These are phyloP conservation scores for Eubasilissa splendida DNA, from an alignment of 2,888 invertebrate genomes.

Conservation along the genomic window DNA sequence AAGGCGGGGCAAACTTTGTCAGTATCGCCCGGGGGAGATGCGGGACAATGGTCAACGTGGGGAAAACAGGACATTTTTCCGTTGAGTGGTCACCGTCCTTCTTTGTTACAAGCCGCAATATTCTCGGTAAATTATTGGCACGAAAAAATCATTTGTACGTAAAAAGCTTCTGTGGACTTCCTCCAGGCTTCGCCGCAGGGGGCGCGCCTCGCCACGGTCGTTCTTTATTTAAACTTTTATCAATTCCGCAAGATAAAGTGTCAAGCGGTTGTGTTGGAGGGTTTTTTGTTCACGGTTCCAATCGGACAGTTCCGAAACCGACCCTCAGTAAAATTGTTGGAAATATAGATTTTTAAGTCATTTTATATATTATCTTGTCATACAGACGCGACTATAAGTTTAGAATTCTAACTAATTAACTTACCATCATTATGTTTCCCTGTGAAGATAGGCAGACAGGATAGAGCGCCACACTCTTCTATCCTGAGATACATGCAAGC, in stretches of 20 bases:
- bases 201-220: not conserved
- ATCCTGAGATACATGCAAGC: too few relatives aligned
- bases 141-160: conserved; percentile 27
- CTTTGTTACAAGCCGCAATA: conserved; percentile 24
- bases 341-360: too few relatives aligned
- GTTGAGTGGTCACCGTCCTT: conserved; percentile 40
- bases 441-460: too few relatives aligned
- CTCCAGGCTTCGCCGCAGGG: not conserved
- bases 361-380: too few relatives aligned
- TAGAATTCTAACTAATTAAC: too few relatives aligned
- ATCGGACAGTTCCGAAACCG: too few relatives aligned
- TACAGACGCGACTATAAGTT: too few relatives aligned
- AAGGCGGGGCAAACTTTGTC: conserved; percentile 8
- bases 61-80: conserved; percentile 43
- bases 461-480: too few relatives aligned
- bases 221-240: not conserved
- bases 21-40: conserved; percentile 16
- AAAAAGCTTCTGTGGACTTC: conserved; percentile 4
- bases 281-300: too few relatives aligned
- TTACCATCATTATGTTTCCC: too few relatives aligned
- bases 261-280: too few relatives aligned
- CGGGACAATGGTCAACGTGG: conserved; percentile 37
- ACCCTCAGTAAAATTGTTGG: too few relatives aligned
- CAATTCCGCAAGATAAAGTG: not conserved
- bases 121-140: conserved; percentile 19